Base-by-base conservation (phyloP, 2,888 invertebrate species). In the Spisula solida region DNA sequence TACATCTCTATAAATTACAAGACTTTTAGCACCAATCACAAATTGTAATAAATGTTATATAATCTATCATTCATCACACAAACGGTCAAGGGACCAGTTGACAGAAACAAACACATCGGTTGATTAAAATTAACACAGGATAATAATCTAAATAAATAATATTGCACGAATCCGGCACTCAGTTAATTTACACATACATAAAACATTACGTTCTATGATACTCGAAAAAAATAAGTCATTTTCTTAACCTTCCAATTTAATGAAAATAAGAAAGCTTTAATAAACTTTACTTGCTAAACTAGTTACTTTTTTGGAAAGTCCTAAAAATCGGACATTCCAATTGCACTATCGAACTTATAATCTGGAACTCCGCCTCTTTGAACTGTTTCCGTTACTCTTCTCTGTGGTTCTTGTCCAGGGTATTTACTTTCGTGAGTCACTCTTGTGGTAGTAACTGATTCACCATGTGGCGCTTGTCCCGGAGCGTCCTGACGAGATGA, bases 271-370 rank as follows among this genome's bases (percentile, higher is more conserved):
- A 85, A 85, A 79, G 79, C 79, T 79, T 55, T n/a, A 85, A 85
- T 51, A 78, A 79, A 79, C 78, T 79, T 48, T 56, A 18, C 34
- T 75, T 31, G 75, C 75, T 75, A 75, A 75, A 75, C 79, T 85
- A 85, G 29, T 78, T 85, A 85, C 29, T 79, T 48, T 31, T 56
- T 79, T 79, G 56, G 85, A 85, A 78, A 56, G 85, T 85, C 75
- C 86, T 92, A 92, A 85, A 92, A 92, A 82, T 92, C 92, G 55
- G 92, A 92, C 82, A 90, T 83, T 56, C 89, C 90, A 41, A 89
- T 87, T 18, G 88, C 87, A 60, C n/a, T 51, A 80, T 91, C 85
- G 83, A 79, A 91, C 34, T 75, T 85, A 81, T 82, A 87, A 78
- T 81, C 82, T 51, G 88, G 85, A 16, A 85, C 81, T 18, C 86